Base-by-base conservation (phyloP, 2,797 vertebrate genomes). In the Xiphorhynchus erythropygius region DNA sequence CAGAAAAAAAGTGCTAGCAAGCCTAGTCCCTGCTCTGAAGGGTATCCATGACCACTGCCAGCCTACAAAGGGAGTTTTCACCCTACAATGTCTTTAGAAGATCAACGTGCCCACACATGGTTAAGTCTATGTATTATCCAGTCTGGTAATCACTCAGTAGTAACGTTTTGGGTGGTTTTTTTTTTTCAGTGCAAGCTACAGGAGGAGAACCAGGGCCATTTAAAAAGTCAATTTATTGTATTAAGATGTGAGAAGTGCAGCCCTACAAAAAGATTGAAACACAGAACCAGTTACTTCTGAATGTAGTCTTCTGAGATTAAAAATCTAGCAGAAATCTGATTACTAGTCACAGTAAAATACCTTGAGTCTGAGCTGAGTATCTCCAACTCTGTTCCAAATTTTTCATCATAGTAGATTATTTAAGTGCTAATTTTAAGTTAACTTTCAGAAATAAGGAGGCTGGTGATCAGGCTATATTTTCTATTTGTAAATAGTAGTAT, bases 191-290 rank as follows among this genome's bases (percentile, higher is more conserved):
- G 23, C 22, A 12, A 27, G 11, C 14, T 41, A 11, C 0, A 2
- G 24, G 30, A 53, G 30, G 27, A 91, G 64, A 76, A 65, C 41
- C 18, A 59, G 42, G 13, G 4, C 15, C 21, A 46, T 15, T 44
- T 39, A 7, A 32, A 12, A 76, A 65, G 10, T 37, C 25, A 56
- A 30, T 32, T 4, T 33, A 30, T 37, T 0, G 0, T 25, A 8
- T 42, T 55, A 53, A 87, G 9, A 10, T 39, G 8, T 55, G 42
- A 62, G 32, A 84, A 57, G 12, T 24, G 41, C 37, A 68, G 41
- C 16, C 30, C 23, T 42, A 10, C 4, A 56, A 71, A 64, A 68
- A 62, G 1, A 3, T 30, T 83, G 64, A 85, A 92, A 52, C 32
- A 69, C 24, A 60, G 9, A 70, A 63, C 24, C 13, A 60, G 30